A percentile compares a stretch with the other conserved stretches of the same genome.
Evolutionary conservation across 2,113 vertebrate genomes (phyloP).

Genomic region (Protomyctophum bolini): DNA sequence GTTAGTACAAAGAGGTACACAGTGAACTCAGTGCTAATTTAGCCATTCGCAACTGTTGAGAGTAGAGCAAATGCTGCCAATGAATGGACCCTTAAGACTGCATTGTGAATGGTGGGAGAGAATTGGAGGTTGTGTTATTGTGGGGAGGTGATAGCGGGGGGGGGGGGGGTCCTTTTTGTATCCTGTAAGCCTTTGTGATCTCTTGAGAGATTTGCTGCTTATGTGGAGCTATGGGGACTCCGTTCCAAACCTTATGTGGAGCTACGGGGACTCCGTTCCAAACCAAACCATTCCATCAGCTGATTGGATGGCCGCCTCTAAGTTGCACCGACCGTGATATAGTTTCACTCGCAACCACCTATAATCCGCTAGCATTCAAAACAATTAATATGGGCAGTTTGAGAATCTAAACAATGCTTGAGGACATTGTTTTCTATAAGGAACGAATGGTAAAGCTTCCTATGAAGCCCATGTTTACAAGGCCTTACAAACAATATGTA

Average conservation of each 20-base stretch:
- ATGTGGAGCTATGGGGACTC: conserved; percentile 59
- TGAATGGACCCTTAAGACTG: background rate
- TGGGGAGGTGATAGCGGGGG: background rate
- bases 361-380: background rate
- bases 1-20: too few species aligned
- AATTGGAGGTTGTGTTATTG: conserved; percentile 1
- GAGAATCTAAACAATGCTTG: too few species aligned
- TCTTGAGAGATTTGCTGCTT: conserved; percentile 64
- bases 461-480: background rate
- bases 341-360: conserved; percentile 10
- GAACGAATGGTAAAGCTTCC: too few species aligned
- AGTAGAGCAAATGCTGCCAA: too few species aligned
- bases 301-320: background rate
- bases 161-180: conserved; percentile 65
- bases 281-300: conserved; percentile 23
- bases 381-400: background rate
- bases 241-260: conserved; percentile 31
- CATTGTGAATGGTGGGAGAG: conserved; percentile 27
- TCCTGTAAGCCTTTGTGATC: conserved; percentile 65
- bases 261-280: conserved; percentile 9
- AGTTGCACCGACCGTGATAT: background rate
- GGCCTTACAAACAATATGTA: background rate
- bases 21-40: too few species aligned
- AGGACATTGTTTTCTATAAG: too few species aligned
- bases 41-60: too few species aligned